Conservation (phyloP, 2,888 invertebrate species). For the Liopterus haemorrhoidalis region DNA sequence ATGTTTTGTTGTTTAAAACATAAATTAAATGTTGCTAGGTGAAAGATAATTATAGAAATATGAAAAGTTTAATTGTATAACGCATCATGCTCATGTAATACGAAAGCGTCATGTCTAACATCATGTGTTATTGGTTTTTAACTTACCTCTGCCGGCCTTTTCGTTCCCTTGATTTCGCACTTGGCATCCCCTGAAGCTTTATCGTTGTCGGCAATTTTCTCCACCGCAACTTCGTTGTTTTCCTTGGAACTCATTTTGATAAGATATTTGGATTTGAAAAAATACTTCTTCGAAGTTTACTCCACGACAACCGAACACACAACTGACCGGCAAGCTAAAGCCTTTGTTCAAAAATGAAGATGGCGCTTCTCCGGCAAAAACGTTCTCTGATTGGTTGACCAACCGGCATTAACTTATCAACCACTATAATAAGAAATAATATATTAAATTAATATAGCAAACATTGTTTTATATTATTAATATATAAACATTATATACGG, state of each 20-base stretch:
- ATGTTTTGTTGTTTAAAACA: background rate
- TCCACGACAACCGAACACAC: constrained; percentile 59
- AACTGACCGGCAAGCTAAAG: constrained; percentile 62
- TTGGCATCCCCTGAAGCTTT: constrained; percentile 67
- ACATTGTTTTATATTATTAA: constrained; percentile 21
- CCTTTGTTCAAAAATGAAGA: constrained; percentile 78
- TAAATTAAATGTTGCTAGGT: background rate
- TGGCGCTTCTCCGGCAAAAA: constrained; percentile 64
- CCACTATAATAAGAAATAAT: constrained; percentile 14
- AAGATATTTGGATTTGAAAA: constrained; percentile 17
- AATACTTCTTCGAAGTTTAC: constrained; percentile 30
- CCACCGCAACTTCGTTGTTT: constrained; percentile 81
- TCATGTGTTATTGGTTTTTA: constrained; percentile 29
- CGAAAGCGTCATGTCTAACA: constrained; percentile 25
- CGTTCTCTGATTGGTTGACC: constrained; percentile 45
- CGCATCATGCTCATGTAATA: background rate
- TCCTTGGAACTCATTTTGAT: constrained; percentile 74
- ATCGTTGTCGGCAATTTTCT: constrained; percentile 72
- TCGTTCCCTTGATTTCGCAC: constrained; percentile 79
- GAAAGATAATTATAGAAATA: constrained; percentile 1
- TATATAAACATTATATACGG: constrained; percentile 26
- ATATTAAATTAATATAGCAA: background rate
- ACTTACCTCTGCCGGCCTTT: constrained; percentile 84
- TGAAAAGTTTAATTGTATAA: no score
- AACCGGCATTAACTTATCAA: constrained; percentile 37